These are phyloP conservation scores for Bubalus kerabau DNA, from an alignment of 2,113 vertebrate species.

Conservation along the genomic window DNA sequence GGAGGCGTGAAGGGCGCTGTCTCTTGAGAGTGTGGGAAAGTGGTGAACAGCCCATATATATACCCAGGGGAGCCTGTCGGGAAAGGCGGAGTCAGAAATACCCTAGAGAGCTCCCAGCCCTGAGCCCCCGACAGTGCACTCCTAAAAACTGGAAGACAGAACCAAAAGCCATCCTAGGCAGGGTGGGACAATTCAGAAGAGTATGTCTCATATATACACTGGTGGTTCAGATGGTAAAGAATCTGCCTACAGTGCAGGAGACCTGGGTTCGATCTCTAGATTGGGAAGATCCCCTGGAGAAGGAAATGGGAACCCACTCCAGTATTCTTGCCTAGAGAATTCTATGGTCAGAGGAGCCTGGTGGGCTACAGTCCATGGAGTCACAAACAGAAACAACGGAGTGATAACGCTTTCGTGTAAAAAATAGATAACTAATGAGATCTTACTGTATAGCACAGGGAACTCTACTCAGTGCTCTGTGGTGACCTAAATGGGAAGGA, in stretches of 20 bases:
- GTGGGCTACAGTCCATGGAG: background rate
- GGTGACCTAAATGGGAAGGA: background rate
- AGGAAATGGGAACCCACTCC: background rate
- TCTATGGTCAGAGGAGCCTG: background rate
- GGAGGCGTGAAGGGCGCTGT: background rate
- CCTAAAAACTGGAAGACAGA: background rate
- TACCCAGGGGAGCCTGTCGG: background rate
- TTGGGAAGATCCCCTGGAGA: background rate
- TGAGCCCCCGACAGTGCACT: background rate
- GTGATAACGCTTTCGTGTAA: background rate
- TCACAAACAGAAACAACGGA: background rate
- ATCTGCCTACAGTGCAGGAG: background rate
- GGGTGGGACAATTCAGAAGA: background rate
- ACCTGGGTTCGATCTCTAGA: background rate
- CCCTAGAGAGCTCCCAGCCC: background rate
- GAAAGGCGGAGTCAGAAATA: slow-evolving; percentile 8
- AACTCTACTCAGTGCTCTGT: background rate
- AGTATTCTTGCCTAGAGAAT: background rate
- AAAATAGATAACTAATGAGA: background rate
- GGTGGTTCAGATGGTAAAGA: background rate
- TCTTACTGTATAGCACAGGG: background rate
- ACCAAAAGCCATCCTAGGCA: background rate
- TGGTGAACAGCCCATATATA: background rate
- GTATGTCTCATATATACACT: background rate
- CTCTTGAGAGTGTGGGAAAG: background rate